Percentiles rank a stretch among this genome's conserved stretches.
These are phyloP conservation scores for Babylonia areolata DNA, from an alignment of 1,140 invertebrate species.

Conservation along the genomic window DNA sequence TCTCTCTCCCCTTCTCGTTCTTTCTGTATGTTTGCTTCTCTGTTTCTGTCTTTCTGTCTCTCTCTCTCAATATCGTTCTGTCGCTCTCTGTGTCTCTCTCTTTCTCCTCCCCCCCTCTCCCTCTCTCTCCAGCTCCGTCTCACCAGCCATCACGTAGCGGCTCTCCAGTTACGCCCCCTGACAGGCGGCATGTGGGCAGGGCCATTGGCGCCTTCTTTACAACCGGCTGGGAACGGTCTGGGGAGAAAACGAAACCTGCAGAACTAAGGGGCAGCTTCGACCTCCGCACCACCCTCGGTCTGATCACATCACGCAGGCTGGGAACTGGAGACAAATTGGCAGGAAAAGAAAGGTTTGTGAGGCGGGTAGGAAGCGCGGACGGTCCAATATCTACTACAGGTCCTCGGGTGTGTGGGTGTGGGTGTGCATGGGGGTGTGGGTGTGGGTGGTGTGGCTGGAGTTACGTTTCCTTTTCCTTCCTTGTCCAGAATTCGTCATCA, in stretches of 20 bases:
- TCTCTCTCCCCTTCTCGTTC: background rate
- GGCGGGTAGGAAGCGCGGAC: background rate
- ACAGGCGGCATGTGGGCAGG: constrained; percentile 7
- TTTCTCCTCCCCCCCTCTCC: background rate
- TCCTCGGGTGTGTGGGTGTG: no score
- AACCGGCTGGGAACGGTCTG: background rate
- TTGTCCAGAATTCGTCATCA: constrained; percentile 17
- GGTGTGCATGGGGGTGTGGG: background rate
- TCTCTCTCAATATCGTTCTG: background rate
- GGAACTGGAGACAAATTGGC: constrained; percentile 28
- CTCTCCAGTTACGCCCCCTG: constrained; percentile 3
- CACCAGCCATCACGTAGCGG: background rate
- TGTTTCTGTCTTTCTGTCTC: background rate
- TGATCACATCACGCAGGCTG: constrained; percentile 3
- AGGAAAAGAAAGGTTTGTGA: constrained; percentile 21
- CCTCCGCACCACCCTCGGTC: background rate
- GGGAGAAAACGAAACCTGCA: background rate
- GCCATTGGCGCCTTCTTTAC: constrained; percentile 11
- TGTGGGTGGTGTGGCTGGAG: background rate
- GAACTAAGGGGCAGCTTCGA: constrained; percentile 8
- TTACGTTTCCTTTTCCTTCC: background rate
- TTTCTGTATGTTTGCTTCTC: background rate
- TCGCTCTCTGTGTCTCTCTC: background rate
- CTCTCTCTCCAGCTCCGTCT: no score
- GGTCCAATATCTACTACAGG: background rate